Base-by-base conservation (phyloP, 2,797 vertebrate genomes). In the Rhadinocentrus ornatus region DNA sequence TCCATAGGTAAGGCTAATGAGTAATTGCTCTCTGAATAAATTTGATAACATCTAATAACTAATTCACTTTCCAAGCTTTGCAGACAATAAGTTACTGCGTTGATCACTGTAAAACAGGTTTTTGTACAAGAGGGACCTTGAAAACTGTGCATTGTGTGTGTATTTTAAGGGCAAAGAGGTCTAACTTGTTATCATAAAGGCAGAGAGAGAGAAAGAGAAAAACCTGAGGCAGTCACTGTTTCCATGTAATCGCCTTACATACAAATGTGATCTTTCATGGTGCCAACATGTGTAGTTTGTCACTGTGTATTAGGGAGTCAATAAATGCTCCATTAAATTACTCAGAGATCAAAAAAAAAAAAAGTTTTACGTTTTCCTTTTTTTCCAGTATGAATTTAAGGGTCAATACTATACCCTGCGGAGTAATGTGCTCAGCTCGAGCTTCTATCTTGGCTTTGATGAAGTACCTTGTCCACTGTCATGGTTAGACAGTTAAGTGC, bases 391-490 rank as follows among this genome's bases (percentile, higher is more conserved):
- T 74, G 58, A 82, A 80, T 87, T 80, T 81, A 35, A 80, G 72
- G 75, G 77, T 86, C 69, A 66, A 27, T 32, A 34, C 13, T 58
- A 37, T 74, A 82, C 71, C 73, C 64, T 1, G 37, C 20, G 32
- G 59, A 70, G 72, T 72, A 59, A 81, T 73, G 34, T 78, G 83
- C 74, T 83, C 73, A 84, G 87, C 85, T 90, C 54, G 73, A 87
- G 85, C 70, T 62, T 87, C 85, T 86, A 82, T 88, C 87, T 89
- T 70, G 66, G 71, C 76, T 90, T 77, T 87, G 84, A 90, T 91
- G 73, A 91, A 93, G 90, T 91, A 84, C 84, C 86, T 91, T 79
- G 86, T 89, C 78, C 80, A 73, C 82, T 90, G 89, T 85, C 82
- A 91, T 77, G 77, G 84, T 85, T 77, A 85, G 75, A 89, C 83